phyloP scores from a whole-genome alignment of 2,888 invertebrate genomes.

The Thereva unica region DNA sequence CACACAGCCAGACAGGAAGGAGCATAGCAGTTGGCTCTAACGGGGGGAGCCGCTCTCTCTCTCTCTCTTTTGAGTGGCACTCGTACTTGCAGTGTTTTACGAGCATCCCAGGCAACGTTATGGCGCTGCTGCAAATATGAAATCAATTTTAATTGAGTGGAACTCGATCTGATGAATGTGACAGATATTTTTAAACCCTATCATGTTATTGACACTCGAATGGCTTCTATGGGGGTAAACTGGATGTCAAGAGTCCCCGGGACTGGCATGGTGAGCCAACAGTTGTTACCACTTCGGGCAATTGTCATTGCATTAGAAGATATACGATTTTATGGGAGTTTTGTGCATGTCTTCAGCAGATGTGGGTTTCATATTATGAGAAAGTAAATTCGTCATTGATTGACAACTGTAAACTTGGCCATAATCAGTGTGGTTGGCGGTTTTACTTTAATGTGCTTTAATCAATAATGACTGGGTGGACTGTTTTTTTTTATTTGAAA shows the following conservation, averaged over 20 bases:
- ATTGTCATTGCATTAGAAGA: neutral
- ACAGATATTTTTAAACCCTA: conserved; percentile 27
- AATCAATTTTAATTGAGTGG: conserved; percentile 40
- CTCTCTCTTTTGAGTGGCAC: neutral
- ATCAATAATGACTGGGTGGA: no score
- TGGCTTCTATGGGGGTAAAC: conserved; percentile 19
- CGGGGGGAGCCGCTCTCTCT: neutral
- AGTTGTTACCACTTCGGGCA: neutral
- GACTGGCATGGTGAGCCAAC: neutral
- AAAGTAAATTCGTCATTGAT: neutral
- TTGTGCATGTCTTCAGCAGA: neutral
- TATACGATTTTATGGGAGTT: neutral
- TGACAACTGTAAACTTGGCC: no score
- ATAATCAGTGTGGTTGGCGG: no score
- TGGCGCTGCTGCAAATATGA: conserved; percentile 39
- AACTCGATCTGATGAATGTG: conserved; percentile 34
- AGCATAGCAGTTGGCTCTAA: neutral
- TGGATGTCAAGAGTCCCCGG: conserved; percentile 2
- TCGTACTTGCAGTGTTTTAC: conserved; percentile 16
- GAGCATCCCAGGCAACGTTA: conserved; percentile 41
- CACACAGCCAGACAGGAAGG: neutral
- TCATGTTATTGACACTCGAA: conserved; percentile 33
- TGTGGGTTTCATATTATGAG: conserved; percentile 1
- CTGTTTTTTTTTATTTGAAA: no score
- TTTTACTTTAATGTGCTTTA: no score